Evolutionary conservation across 2,888 invertebrate species (phyloP).

Genomic region (Lepidocyrtoides sp.): DNA sequence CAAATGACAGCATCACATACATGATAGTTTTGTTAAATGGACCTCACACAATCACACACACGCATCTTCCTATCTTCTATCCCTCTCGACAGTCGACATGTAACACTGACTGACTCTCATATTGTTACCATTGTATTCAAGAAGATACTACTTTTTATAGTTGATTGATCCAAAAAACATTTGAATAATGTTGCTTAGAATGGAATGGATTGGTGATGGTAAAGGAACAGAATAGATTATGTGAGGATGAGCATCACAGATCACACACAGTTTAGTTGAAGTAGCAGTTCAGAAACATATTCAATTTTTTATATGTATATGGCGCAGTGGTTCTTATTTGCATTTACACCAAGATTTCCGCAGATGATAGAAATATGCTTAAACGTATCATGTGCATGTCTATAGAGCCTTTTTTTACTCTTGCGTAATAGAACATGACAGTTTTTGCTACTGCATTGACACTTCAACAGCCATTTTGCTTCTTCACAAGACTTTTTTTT

Average conservation of each 20-base stretch:
- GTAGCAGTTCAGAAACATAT: background rate
- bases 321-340: conserved; percentile 2
- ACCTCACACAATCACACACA: conserved; percentile 78
- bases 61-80: background rate
- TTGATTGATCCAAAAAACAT: conserved; percentile 67
- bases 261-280: conserved; percentile 10
- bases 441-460: conserved; percentile 76
- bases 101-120: conserved; percentile 12
- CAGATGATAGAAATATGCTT: conserved; percentile 49
- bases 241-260: background rate
- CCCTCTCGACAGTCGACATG: conserved; percentile 7
- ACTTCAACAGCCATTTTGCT: conserved; percentile 65
- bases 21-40: conserved; percentile 72
- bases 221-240: background rate
- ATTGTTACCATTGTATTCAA: conserved; percentile 42
- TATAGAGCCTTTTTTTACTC: background rate
- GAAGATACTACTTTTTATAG: conserved; percentile 41
- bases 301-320: conserved; percentile 1
- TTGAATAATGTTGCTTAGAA: conserved; percentile 48
- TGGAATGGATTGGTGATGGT: conserved; percentile 32
- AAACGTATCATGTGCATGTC: background rate
- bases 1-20: conserved; percentile 72
- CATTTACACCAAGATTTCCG: conserved; percentile 56
- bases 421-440: conserved; percentile 72
- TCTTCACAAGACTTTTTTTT: conserved; percentile 42